phyloP scores from a whole-genome alignment of 2,113 vertebrate genomes.

The Albula glossodonta region DNA sequence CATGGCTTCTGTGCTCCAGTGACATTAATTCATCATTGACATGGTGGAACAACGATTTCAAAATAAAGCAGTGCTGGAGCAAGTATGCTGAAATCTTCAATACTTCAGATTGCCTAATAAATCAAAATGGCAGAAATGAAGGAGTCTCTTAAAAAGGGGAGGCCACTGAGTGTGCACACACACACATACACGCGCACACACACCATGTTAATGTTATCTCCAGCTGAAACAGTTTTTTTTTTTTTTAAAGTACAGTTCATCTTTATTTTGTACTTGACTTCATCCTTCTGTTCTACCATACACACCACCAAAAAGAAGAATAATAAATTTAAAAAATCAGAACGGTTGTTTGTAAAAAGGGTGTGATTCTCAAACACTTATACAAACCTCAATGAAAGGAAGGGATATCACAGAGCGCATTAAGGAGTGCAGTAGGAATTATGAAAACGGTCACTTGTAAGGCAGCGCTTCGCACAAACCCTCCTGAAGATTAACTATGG shows the following conservation, averaged over 20 bases:
- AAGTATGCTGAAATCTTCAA: slow-evolving; percentile 75
- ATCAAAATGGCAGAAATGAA: slow-evolving; percentile 90
- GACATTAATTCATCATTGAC: slow-evolving; percentile 92
- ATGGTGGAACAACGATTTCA: slow-evolving; percentile 76
- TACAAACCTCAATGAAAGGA: slow-evolving; percentile 25
- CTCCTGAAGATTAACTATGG: slow-evolving; percentile 36
- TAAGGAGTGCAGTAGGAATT: not conserved
- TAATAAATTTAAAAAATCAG: too few species aligned
- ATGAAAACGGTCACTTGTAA: slow-evolving; percentile 45
- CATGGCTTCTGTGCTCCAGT: slow-evolving; percentile 82
- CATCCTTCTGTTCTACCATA: not conserved
- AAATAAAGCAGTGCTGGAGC: slow-evolving; percentile 74
- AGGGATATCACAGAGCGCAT: slow-evolving; percentile 4
- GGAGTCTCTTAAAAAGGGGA: slow-evolving; percentile 52
- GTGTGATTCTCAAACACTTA: not conserved
- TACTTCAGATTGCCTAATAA: slow-evolving; percentile 87
- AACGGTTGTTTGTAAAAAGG: not conserved
- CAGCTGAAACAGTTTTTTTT: too few species aligned
- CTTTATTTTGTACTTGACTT: not conserved
- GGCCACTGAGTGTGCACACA: slow-evolving; percentile 14
- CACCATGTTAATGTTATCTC: not conserved
- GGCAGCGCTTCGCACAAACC: slow-evolving; percentile 31
- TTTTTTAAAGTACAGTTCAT: not conserved
- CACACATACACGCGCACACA: not conserved
- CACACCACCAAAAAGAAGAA: too few species aligned